Evolutionary conservation across 2,888 invertebrate genomes (phyloP), one percentile per base, ranked within the genome.

Genomic region (Electrophaes corylata): DNA sequence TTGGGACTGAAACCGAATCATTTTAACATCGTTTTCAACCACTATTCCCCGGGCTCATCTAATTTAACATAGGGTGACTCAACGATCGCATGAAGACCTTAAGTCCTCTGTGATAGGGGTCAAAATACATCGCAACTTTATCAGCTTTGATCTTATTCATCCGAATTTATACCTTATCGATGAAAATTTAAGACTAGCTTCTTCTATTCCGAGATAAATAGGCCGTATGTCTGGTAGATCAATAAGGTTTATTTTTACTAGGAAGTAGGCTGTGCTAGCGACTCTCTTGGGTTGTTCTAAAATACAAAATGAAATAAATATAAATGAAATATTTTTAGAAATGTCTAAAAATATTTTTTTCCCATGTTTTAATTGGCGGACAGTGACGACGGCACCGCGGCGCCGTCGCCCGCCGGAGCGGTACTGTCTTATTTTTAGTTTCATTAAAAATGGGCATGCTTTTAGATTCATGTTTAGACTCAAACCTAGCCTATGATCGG

Each of bases 1-100:
- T 12, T n/a, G 0, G 23, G n/a, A n/a, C 23, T 29, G 37, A 44
- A 44, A 18, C 16, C 35, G 37, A 52, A 45, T 26, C 8, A 16
- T 20, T 23, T 16, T 49, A 19, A 1, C 45, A 31, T 5, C 20
- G n/a, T 20, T 14, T 31, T 20, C 39, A 31, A 46, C 20, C 53
- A 31, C 49, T 49, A 20, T 46, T 10, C 31, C 46, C 31, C 8
- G 20, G 46, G 3, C 46, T 53, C 46, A 23, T 45, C 31, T 14
- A 46, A 46, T 46, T 23, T 33, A 23, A 33, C 39, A 11, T 16
- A n/a, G 20, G 14, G 40, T 40, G 40, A 40, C 19, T 35, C 46
- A 46, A 16, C 19, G 8, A 12, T 8, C 8, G 12, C 39, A 31
- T 39, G 19, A 19, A 53, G 31, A 16, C 31, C 46, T 40, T 53